A percentile compares a stretch with the other conserved stretches of the same genome.
Conservation (phyloP, 1,140 invertebrate species). For the Conus betulinus region DNA sequence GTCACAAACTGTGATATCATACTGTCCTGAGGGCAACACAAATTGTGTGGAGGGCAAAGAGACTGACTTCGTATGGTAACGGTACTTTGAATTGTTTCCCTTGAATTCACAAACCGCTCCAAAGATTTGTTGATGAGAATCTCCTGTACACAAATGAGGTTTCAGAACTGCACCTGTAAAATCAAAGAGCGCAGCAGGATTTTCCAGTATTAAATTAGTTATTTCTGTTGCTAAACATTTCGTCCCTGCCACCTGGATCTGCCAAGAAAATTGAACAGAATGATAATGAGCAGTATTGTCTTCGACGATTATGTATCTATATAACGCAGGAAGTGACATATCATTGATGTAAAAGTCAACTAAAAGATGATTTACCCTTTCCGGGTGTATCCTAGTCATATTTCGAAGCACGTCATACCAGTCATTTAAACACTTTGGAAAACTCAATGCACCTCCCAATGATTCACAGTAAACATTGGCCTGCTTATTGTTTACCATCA, state of each 20-base stretch:
- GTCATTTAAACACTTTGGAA: not conserved
- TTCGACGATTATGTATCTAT: not conserved
- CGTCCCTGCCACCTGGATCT: no score
- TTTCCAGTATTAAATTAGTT: no score
- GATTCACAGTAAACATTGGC: not conserved
- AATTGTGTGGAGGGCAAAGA: not conserved
- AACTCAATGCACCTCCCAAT: not conserved
- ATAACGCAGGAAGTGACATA: not conserved
- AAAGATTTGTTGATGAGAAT: not conserved
- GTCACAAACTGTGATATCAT: not conserved
- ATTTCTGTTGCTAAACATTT: no score
- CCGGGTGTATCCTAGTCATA: not conserved
- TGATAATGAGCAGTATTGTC: not conserved
- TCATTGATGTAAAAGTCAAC: not conserved
- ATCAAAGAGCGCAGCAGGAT: not conserved
- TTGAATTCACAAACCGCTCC: not conserved
- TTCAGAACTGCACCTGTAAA: not conserved
- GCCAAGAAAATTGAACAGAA: not conserved
- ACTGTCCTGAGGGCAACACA: not conserved
- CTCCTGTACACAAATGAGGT: not conserved
- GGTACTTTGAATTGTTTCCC: not conserved
- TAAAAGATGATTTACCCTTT: not conserved
- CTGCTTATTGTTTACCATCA: not conserved
- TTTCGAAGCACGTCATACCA: not conserved
- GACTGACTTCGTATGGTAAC: not conserved